phyloP scores from a whole-genome alignment of 2,797 vertebrate species.

The Phrynocephalus vlangalii region DNA sequence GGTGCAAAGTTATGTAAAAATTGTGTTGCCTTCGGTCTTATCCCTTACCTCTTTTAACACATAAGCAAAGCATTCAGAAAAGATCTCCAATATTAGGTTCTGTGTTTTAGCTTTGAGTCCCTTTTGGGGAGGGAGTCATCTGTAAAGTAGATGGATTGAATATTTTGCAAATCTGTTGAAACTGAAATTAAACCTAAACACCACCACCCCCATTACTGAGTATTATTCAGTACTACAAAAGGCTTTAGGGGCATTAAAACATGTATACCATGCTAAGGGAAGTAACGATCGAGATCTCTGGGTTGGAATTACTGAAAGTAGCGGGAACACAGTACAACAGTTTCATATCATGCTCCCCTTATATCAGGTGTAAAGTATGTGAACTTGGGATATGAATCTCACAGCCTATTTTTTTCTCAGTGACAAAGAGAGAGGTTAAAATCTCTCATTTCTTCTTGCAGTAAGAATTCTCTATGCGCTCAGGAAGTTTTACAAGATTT shows the following conservation, averaged over 20 bases:
- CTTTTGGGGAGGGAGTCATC: neutral
- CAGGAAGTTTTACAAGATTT: no score
- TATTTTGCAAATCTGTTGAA: no score
- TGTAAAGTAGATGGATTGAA: neutral
- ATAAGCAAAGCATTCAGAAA: neutral
- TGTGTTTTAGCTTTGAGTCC: neutral
- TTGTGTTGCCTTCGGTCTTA: neutral
- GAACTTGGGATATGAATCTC: no score
- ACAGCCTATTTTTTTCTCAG: no score
- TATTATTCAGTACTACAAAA: neutral
- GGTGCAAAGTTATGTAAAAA: neutral
- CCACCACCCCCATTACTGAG: neutral
- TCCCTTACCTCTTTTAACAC: neutral
- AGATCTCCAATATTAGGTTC: neutral
- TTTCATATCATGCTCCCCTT: neutral
- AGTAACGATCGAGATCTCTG: neutral
- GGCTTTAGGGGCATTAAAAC: no score
- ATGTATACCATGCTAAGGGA: neutral
- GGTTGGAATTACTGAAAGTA: neutral
- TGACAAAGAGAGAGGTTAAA: no score
- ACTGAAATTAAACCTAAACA: neutral
- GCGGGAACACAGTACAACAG: neutral
- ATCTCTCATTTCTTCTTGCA: no score
- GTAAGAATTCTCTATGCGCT: no score
- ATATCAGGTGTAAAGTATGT: neutral